A percentile compares a stretch with the other conserved stretches of the same genome.
These are phyloP conservation scores for Drosophila eohydei DNA, from an alignment of 2,888 invertebrate genomes.

Conservation along the genomic window DNA sequence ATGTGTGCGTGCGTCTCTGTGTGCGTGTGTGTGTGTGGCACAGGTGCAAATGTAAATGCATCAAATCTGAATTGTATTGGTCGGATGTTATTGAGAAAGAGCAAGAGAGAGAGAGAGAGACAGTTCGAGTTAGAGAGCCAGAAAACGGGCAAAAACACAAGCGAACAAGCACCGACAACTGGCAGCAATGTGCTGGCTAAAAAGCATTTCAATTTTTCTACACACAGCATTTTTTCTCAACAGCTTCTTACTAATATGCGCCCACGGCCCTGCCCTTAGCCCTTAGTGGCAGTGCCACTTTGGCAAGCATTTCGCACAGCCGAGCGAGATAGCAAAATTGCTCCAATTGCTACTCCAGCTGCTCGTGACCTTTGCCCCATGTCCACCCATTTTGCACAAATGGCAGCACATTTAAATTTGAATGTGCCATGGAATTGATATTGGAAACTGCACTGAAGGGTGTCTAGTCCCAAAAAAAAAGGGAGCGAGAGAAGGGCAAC, in stretches of 20 bases:
- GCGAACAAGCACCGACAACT: slow-evolving; percentile 11
- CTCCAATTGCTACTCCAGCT: slow-evolving; percentile 35
- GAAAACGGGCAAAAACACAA: slow-evolving; percentile 24
- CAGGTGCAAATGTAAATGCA: slow-evolving; percentile 78
- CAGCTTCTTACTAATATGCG: slow-evolving; percentile 65
- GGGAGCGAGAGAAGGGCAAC: not conserved
- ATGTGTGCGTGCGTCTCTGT: slow-evolving; percentile 24
- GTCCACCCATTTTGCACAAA: slow-evolving; percentile 20
- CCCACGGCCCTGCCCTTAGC: slow-evolving; percentile 10
- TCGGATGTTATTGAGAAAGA: slow-evolving; percentile 34
- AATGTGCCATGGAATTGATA: slow-evolving; percentile 60
- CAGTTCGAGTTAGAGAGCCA: not conserved
- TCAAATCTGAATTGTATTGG: slow-evolving; percentile 70
- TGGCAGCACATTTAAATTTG: slow-evolving; percentile 62
- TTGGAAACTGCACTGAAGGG: slow-evolving; percentile 41
- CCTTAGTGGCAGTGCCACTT: slow-evolving; percentile 5
- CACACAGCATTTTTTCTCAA: slow-evolving; percentile 42
- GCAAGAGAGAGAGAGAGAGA: not conserved
- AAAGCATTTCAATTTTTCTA: slow-evolving; percentile 49
- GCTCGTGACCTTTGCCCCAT: slow-evolving; percentile 54
- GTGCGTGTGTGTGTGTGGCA: slow-evolving; percentile 45
- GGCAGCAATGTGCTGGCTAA: slow-evolving; percentile 23
- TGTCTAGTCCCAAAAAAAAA: slow-evolving; percentile 1
- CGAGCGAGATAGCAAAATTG: slow-evolving; percentile 43
- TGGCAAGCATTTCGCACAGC: slow-evolving; percentile 57